These are phyloP conservation scores for Diachasma alloeum DNA, from an alignment of 1,140 invertebrate species.

Conservation along the genomic window DNA sequence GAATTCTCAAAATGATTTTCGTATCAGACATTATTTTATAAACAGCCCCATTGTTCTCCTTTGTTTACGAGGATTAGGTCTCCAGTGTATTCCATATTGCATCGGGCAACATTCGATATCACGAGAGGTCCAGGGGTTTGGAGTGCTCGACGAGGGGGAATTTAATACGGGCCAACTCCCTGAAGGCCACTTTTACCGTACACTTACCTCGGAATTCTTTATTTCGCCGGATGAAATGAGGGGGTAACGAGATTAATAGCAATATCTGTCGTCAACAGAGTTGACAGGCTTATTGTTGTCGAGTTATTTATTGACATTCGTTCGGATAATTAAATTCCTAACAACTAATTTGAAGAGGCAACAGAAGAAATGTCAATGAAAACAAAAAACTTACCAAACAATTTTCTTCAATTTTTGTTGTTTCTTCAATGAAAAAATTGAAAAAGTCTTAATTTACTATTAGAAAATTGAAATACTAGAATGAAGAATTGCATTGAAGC, in stretches of 20 bases:
- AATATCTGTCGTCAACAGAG: neutral
- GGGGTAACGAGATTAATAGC: neutral
- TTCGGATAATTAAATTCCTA: no score
- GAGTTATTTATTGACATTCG: no score
- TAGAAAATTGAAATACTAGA: no score
- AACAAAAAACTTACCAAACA: no score
- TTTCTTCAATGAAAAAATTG: no score
- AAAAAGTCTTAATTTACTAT: no score
- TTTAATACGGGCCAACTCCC: constrained; percentile 14
- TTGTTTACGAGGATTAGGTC: neutral
- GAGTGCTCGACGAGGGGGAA: neutral
- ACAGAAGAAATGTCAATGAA: no score
- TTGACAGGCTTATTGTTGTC: no score
- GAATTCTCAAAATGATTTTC: neutral
- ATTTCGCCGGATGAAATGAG: neutral
- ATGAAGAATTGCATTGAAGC: no score
- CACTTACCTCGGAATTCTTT: constrained; percentile 5
- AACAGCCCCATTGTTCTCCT: neutral
- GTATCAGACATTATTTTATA: neutral
- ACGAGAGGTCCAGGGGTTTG: neutral
- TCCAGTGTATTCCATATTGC: neutral
- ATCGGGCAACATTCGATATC: neutral
- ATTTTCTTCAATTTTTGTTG: no score
- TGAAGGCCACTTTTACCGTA: neutral
- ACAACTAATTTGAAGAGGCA: no score